A percentile compares a stretch with the other conserved stretches of the same genome.
Conservation (phyloP, 2,888 invertebrate species). For the Mimachlamys varia region DNA sequence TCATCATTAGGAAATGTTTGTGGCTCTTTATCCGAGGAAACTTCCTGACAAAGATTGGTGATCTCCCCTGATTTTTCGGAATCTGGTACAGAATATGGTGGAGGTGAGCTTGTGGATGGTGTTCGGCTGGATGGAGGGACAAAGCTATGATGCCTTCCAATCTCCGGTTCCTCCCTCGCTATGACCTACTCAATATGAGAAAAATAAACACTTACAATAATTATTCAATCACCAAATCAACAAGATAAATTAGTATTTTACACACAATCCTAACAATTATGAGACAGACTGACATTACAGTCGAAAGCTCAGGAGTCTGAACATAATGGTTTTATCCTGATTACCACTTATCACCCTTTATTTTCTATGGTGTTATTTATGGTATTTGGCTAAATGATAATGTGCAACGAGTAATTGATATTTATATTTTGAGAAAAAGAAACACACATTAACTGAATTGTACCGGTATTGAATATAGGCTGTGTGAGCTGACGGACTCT, state of each 20-base stretch:
- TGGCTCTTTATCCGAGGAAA: not conserved
- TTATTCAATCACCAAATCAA: slow-evolving; percentile 31
- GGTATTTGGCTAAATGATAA: too few species aligned
- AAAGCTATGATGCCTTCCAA: slow-evolving; percentile 24
- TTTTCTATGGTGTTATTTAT: too few species aligned
- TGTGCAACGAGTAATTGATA: too few species aligned
- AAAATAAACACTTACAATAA: slow-evolving; percentile 28
- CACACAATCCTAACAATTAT: not conserved
- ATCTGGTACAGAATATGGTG: not conserved
- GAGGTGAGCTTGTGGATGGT: not conserved
- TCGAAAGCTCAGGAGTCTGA: too few species aligned
- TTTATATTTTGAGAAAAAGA: too few species aligned
- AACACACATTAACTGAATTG: too few species aligned
- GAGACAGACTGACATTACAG: too few species aligned
- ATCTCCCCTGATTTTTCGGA: not conserved
- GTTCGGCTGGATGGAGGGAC: slow-evolving; percentile 8
- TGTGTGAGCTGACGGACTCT: too few species aligned
- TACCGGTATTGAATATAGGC: too few species aligned
- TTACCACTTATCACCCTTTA: too few species aligned
- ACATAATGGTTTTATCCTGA: too few species aligned
- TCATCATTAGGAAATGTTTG: not conserved
- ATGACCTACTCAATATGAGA: slow-evolving; percentile 31
- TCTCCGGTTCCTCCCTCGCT: slow-evolving; percentile 31
- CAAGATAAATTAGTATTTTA: not conserved
- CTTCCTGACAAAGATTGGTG: not conserved